Conservation (phyloP, 2,797 vertebrate species). For the Heterohyrax brucei region DNA sequence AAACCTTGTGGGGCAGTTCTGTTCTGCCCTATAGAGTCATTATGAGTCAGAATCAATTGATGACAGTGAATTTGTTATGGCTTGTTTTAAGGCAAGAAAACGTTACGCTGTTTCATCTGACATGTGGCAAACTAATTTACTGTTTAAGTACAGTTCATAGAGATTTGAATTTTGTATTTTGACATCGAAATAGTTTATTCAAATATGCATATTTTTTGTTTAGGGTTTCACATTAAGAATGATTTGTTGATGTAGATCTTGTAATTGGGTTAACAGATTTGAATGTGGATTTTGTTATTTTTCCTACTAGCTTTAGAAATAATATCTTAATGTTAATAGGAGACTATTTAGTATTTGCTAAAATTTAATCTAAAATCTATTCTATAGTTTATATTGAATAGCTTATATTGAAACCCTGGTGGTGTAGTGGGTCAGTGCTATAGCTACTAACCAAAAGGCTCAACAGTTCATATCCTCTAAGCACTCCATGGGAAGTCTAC, state of each 20-base stretch:
- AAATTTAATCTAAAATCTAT: too few relatives aligned
- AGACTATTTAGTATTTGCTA: constrained; percentile 11
- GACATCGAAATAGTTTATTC: constrained; percentile 20
- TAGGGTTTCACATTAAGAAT: constrained; percentile 36
- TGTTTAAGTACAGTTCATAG: constrained; percentile 8
- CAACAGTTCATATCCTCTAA: too few relatives aligned
- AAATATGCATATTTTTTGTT: constrained; percentile 30
- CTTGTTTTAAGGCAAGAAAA: neutral
- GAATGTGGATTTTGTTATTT: constrained; percentile 4
- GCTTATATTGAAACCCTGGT: neutral
- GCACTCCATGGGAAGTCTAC: too few relatives aligned
- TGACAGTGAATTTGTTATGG: neutral
- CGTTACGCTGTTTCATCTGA: constrained; percentile 46
- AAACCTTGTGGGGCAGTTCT: too few relatives aligned
- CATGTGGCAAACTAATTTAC: constrained; percentile 53
- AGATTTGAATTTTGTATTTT: constrained; percentile 64
- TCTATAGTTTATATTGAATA: neutral
- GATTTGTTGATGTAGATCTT: neutral
- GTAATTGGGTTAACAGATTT: constrained; percentile 26
- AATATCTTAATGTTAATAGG: neutral
- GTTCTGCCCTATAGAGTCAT: too few relatives aligned
- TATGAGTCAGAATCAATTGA: too few relatives aligned
- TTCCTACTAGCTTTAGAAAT: neutral
- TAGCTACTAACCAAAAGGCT: too few relatives aligned
- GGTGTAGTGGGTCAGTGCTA: too few relatives aligned